Evolutionary conservation across 2,888 invertebrate genomes (phyloP), one percentile per base, ranked within the genome.

Genomic region (Drosophila macrothrix): DNA sequence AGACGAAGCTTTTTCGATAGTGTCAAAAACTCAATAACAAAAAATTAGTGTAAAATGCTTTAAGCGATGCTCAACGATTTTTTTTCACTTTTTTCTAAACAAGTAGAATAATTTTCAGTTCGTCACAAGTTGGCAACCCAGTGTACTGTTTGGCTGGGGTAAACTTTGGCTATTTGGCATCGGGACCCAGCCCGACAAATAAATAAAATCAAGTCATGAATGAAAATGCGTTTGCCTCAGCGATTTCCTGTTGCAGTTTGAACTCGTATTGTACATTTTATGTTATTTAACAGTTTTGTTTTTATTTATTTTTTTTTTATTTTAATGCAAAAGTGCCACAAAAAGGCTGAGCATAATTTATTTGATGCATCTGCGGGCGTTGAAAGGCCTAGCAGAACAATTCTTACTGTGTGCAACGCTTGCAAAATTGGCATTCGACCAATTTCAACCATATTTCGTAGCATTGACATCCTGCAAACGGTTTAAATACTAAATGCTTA

Each of bases 161-260:
- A 33, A 19, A 3, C 19, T n/a, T 16, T 50, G 33, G 39, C 16
- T 53, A 39, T 56, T 56, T 50, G 46, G 46, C 49, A 55, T 35
- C 16, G 29, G 28, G 29, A 35, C 22, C 33, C 22, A 29, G 53
- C 59, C 66, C 52, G 55, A 39, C 65, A 76, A 86, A 89, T 89
- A 88, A 85, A 84, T 85, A 87, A 85, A 59, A 86, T 84, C 78
- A 90, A 86, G 67, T 86, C 85, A 86, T 86, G 85, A 86, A 86
- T 86, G 85, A 86, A 86, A 90, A 90, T 88, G 85, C 85, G 85
- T 85, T 85, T 84, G 79, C 87, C 84, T 81, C 61, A 86, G 75
- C 84, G 73, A 89, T 84, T 84, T 84, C 84, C 84, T 77, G 79
- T 77, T 89, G 84, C 87, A 83, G 59, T 54, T 35, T 50, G 4